Conservation (phyloP, 2,888 invertebrate species). For the Callosobruchus maculatus region DNA sequence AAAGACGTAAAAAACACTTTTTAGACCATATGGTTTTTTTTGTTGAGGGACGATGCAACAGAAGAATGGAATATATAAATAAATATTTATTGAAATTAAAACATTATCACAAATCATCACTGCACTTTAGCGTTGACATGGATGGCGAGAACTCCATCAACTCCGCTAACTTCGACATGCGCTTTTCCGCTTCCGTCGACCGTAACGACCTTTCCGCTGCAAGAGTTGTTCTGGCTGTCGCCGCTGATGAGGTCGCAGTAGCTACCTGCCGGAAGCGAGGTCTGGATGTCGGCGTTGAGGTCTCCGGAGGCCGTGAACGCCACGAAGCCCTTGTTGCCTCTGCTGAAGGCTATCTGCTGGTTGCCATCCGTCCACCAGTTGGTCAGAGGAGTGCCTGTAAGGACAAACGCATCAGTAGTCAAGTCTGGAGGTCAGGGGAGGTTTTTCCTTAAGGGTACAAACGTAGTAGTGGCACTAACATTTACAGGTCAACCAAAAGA, state of each 20-base stretch:
- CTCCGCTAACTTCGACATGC: conserved; percentile 40
- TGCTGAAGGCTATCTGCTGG: conserved; percentile 81
- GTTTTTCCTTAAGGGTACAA: no score
- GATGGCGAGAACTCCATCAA: conserved; percentile 67
- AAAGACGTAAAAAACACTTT: no score
- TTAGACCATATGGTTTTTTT: no score
- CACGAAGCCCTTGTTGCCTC: conserved; percentile 65
- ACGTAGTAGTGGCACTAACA: no score
- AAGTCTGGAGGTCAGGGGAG: no score
- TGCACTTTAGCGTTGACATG: conserved; percentile 45
- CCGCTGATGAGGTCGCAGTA: conserved; percentile 90
- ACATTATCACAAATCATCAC: background rate
- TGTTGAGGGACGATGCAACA: no score
- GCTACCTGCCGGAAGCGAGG: conserved; percentile 67
- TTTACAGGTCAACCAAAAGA: no score
- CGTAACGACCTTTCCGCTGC: conserved; percentile 61
- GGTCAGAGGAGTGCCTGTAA: conserved; percentile 25
- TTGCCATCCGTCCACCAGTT: conserved; percentile 80
- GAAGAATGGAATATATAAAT: no score
- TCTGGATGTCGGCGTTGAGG: conserved; percentile 59
- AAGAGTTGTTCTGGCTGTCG: conserved; percentile 50
- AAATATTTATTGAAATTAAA: no score
- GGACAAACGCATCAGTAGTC: no score
- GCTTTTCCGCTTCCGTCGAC: conserved; percentile 60
- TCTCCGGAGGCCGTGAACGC: conserved; percentile 68